Conservation (phyloP, 2,797 vertebrate genomes). For the Chromis chromis region DNA sequence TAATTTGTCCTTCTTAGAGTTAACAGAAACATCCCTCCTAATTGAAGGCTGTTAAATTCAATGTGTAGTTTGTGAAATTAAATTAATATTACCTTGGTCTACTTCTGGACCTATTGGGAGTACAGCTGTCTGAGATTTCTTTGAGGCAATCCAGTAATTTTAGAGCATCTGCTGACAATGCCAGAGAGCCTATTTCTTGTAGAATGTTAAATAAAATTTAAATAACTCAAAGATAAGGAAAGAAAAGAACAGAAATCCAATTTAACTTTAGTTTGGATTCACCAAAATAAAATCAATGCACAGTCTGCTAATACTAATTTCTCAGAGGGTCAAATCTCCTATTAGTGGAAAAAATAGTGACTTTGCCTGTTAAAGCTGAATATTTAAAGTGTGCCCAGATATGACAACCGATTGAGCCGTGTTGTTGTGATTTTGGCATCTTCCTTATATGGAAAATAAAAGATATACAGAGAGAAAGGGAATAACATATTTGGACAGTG, state of each 20-base stretch:
- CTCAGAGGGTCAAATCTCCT: constrained; percentile 12
- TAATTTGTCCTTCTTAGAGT: not conserved
- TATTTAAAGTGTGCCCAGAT: not conserved
- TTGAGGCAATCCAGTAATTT: constrained; percentile 31
- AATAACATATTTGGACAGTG: not conserved
- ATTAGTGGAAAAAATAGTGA: not conserved
- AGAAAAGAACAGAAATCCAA: constrained; percentile 36
- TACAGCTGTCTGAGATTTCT: constrained; percentile 24
- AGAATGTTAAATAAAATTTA: constrained; percentile 20
- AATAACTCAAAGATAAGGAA: constrained; percentile 28
- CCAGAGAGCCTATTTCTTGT: constrained; percentile 14
- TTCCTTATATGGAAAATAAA: not conserved
- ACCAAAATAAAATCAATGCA: constrained; percentile 36
- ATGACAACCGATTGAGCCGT: not conserved
- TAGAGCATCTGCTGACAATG: constrained; percentile 33
- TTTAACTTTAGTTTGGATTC: constrained; percentile 41
- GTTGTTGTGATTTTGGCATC: not conserved
- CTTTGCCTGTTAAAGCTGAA: not conserved
- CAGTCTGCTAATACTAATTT: constrained; percentile 31
- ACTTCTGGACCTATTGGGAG: constrained; percentile 28
- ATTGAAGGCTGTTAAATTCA: constrained; percentile 10
- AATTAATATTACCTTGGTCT: constrained; percentile 12
- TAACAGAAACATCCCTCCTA: constrained; percentile 2
- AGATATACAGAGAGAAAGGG: not conserved
- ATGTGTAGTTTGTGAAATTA: constrained; percentile 19